Evolutionary conservation across 2,113 vertebrate genomes (phyloP), one percentile per base, ranked within the genome.

Genomic region (Microtus montanus): DNA sequence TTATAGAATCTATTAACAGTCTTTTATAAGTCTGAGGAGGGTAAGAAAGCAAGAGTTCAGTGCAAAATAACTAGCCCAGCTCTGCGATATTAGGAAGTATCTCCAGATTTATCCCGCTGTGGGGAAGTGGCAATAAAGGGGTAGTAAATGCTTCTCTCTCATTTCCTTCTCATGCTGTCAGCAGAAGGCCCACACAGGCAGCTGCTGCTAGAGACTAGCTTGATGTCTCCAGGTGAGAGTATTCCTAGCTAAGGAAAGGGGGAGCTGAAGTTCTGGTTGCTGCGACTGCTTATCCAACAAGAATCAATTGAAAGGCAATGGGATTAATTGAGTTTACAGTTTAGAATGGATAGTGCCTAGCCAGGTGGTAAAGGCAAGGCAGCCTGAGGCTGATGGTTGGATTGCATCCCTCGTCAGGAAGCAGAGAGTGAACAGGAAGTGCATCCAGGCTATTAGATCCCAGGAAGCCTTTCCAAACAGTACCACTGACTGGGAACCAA

Each of bases 1-100:
- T 95, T 80, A 82, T 77, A 74, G 84, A 96, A 95, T 94, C 68
- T 92, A 90, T 95, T 94, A 96, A 22, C 71, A 86, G 85, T 94
- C 87, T 91, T 74, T 96, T 96, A 82, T 82, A 92, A 94, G 87
- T 93, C 90, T 94, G 63, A 82, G 71, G 87, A 95, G 93, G 49
- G 85, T 49, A 87, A 73, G 90, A 90, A 93, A 92, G 52, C 79
- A 15, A 44, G 74, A 91, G 38, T 91, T 95, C 64, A 52, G 24
- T 94, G 89, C 41, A 90, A 73, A 95, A 88, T 93, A 97, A 97
- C 90, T 80, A 90, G 71, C 33, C 80, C 75, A 74, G 35, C 58
- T 96, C 84, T 91, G 71, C 80, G 90, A 49, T 96, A 88, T 94
- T 93, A 86, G 95, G 95, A 75, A 93, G 64, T 75, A 85, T 89